A percentile compares a stretch with the other conserved stretches of the same genome.
phyloP scores from a whole-genome alignment of 2,113 vertebrate genomes.

The Indicator maculatus region DNA sequence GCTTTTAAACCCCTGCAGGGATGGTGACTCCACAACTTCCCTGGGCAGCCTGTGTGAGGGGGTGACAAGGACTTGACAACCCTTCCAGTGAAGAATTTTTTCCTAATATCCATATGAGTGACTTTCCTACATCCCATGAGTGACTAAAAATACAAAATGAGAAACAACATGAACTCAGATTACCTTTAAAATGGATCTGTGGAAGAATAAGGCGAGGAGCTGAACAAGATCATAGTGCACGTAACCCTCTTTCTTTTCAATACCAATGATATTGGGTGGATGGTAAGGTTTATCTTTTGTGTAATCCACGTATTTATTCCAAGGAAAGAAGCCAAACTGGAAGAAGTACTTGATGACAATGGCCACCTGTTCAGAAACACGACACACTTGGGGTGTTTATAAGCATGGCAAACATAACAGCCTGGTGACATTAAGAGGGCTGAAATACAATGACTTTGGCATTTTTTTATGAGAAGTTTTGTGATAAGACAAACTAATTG shows the following conservation, averaged over 20 bases:
- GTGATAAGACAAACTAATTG: not conserved
- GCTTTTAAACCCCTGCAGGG: not conserved
- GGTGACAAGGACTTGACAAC: not conserved
- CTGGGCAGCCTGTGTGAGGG: not conserved
- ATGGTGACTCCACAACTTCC: not conserved
- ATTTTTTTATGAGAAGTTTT: not conserved
- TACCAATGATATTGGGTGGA: constrained; percentile 94
- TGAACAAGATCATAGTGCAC: constrained; percentile 95
- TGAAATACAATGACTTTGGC: not conserved
- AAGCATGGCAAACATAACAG: not conserved
- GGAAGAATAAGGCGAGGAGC: constrained; percentile 94
- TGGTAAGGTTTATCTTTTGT: constrained; percentile 85
- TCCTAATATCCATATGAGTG: not conserved
- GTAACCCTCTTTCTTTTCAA: constrained; percentile 96
- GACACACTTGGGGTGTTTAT: constrained; percentile 6
- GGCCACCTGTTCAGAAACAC: constrained; percentile 80
- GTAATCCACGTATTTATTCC: constrained; percentile 82
- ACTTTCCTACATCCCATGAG: not conserved
- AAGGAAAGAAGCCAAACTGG: constrained; percentile 97
- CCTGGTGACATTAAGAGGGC: not conserved
- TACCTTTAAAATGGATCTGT: constrained; percentile 97
- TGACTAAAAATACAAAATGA: not conserved
- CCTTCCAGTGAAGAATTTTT: not conserved
- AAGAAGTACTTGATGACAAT: constrained; percentile 98
- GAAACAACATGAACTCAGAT: not conserved